phyloP scores from a whole-genome alignment of 1,140 invertebrate genomes.

The Bombus turneri region DNA sequence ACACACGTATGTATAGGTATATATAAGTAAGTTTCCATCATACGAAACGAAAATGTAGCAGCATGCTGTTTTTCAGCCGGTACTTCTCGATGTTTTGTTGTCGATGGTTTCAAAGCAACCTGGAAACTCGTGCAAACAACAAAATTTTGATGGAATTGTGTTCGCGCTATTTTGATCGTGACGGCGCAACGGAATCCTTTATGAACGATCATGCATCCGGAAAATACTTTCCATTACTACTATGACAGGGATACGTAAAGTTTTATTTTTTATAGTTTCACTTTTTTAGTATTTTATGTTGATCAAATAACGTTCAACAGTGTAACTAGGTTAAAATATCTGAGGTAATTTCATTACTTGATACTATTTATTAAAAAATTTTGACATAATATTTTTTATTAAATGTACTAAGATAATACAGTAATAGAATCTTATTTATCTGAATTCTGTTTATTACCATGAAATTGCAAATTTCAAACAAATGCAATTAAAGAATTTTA shows the following conservation, averaged over 20 bases:
- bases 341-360: too few species aligned
- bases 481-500: too few species aligned
- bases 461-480: too few species aligned
- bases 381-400: too few species aligned
- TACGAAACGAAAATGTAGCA: not conserved
- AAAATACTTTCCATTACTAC: not conserved
- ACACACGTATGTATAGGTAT: not conserved
- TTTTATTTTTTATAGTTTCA: too few species aligned
- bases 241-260: not conserved
- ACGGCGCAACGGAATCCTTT: not conserved
- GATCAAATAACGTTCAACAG: too few species aligned
- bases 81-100: not conserved
- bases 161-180: not conserved
- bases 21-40: not conserved
- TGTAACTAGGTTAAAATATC: too few species aligned
- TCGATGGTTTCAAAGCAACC: not conserved
- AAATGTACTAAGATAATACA: too few species aligned
- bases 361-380: too few species aligned
- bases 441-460: too few species aligned
- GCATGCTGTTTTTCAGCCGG: not conserved
- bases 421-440: too few species aligned
- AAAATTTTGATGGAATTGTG: slow-evolving; percentile 29
- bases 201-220: not conserved
- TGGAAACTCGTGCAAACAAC: slow-evolving; percentile 6
- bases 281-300: too few species aligned